A percentile compares a stretch with the other conserved stretches of the same genome.
These are phyloP conservation scores for Myzus persicae DNA, from an alignment of 1,140 invertebrate genomes.

Conservation along the genomic window DNA sequence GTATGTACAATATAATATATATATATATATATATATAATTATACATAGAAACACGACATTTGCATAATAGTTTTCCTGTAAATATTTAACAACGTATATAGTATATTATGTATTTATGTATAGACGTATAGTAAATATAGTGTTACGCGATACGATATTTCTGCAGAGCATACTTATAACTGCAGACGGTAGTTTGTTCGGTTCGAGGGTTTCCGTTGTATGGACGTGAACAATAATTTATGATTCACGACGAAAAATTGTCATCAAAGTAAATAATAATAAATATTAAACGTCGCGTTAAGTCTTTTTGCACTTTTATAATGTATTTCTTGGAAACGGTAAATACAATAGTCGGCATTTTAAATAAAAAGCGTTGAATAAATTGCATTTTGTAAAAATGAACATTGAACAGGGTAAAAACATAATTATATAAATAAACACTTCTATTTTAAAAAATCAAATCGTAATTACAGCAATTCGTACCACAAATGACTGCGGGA, in stretches of 20 bases:
- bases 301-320: neutral
- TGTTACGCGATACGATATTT: neutral
- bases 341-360: neutral
- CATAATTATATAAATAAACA: neutral
- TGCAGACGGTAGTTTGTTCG: neutral
- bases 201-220: neutral
- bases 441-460: neutral
- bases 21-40: too few relatives aligned
- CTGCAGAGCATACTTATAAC: neutral
- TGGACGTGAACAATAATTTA: neutral
- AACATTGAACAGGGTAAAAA: neutral
- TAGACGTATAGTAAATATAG: neutral
- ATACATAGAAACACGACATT: neutral
- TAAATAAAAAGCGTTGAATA: neutral
- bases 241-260: neutral
- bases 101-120: neutral
- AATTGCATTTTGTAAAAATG: neutral
- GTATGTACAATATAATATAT: too few relatives aligned
- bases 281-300: neutral
- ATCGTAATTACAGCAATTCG: neutral
- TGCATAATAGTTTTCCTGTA: neutral
- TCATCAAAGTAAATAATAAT: conserved; percentile 11
- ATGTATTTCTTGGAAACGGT: neutral
- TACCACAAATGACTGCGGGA: neutral
- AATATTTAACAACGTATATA: neutral